These are phyloP conservation scores for Andrena flavipes DNA, from an alignment of 2,888 invertebrate genomes.

Conservation along the genomic window DNA sequence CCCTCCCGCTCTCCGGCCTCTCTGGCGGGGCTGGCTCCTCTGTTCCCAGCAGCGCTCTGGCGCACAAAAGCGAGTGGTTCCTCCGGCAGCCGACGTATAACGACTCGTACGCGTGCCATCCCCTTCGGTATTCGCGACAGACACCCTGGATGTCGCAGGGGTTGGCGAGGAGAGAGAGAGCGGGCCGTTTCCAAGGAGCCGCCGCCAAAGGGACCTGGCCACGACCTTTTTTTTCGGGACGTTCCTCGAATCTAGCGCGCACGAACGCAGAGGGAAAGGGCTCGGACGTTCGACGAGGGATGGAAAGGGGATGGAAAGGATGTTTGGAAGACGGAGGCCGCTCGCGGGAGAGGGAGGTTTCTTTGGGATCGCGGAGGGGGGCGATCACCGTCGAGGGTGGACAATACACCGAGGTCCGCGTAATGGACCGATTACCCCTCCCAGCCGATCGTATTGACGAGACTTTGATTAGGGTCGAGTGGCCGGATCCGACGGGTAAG, in stretches of 20 bases:
- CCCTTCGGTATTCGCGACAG: slow-evolving; percentile 67
- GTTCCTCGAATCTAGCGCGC: slow-evolving; percentile 42
- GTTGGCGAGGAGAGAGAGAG: neutral
- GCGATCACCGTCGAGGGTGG: slow-evolving; percentile 74
- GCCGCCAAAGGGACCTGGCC: slow-evolving; percentile 15
- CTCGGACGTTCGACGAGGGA: slow-evolving; percentile 50
- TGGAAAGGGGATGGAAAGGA: slow-evolving; percentile 44
- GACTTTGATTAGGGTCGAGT: slow-evolving; percentile 85
- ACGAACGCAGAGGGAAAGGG: slow-evolving; percentile 27
- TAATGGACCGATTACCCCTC: slow-evolving; percentile 85
- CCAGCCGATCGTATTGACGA: slow-evolving; percentile 84
- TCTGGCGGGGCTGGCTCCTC: slow-evolving; percentile 21
- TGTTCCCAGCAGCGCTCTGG: slow-evolving; percentile 33
- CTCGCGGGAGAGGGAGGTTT: slow-evolving; percentile 51
- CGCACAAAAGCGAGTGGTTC: slow-evolving; percentile 48
- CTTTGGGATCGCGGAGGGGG: slow-evolving; percentile 55
- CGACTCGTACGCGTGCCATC: slow-evolving; percentile 80
- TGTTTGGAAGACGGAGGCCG: slow-evolving; percentile 70
- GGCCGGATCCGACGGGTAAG: slow-evolving; percentile 83
- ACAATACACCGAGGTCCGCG: slow-evolving; percentile 80
- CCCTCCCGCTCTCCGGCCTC: slow-evolving; percentile 56
- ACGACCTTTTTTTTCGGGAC: slow-evolving; percentile 47
- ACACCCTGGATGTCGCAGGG: slow-evolving; percentile 31
- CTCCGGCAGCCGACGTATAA: slow-evolving; percentile 73
- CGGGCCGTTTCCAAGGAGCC: slow-evolving; percentile 2